Conservation (phyloP, 2,888 invertebrate genomes). For the Sinhomidia bicolor region DNA sequence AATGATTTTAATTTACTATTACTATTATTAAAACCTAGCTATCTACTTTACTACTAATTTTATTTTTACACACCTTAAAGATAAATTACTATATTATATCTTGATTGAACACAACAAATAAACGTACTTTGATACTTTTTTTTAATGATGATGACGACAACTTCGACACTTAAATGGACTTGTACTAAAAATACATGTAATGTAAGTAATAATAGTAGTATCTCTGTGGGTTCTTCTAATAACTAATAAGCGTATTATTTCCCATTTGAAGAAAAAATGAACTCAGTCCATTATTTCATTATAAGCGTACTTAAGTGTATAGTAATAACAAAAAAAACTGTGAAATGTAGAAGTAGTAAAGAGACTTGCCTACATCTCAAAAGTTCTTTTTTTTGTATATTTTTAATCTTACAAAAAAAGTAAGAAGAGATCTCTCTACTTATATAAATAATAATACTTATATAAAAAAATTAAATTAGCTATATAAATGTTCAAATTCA, state of each 20-base stretch:
- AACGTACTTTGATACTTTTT: constrained; percentile 50
- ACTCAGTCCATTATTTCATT: constrained; percentile 71
- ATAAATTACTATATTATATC: neutral
- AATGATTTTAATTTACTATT: neutral
- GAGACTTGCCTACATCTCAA: constrained; percentile 10
- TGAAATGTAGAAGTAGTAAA: constrained; percentile 5
- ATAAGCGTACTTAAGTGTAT: constrained; percentile 64
- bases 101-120: constrained; percentile 65
- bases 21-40: too few species aligned
- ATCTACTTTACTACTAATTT: constrained; percentile 10
- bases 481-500: constrained; percentile 29
- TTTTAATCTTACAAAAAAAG: neutral
- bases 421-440: constrained; percentile 22
- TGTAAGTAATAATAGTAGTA: constrained; percentile 6
- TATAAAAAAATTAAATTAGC: constrained; percentile 27
- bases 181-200: constrained; percentile 35
- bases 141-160: too few species aligned
- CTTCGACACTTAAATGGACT: neutral
- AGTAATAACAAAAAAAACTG: neutral
- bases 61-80: too few species aligned
- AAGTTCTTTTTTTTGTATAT: neutral
- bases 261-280: constrained; percentile 70
- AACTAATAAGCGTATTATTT: constrained; percentile 73
- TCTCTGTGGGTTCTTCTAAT: constrained; percentile 5
- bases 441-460: neutral